Evolutionary conservation across 1,140 invertebrate genomes (phyloP).

Genomic region (Cydia splendana): DNA sequence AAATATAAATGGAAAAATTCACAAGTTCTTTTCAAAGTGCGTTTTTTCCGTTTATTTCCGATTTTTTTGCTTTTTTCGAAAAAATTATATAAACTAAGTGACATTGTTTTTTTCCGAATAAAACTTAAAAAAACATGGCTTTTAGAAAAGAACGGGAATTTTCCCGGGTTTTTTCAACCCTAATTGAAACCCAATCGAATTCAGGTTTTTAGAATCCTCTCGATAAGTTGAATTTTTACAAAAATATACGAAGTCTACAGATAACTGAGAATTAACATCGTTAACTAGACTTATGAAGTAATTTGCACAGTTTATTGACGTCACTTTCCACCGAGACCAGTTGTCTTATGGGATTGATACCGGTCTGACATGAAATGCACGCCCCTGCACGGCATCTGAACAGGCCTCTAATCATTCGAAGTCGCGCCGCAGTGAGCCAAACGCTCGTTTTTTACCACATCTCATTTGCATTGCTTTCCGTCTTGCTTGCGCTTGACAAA

Average conservation of each 20-base stretch:
- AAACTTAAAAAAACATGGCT: too few relatives aligned
- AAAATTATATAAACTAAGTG: too few relatives aligned
- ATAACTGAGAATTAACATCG: background rate
- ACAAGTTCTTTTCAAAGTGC: too few relatives aligned
- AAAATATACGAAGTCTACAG: background rate
- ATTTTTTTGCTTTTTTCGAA: too few relatives aligned
- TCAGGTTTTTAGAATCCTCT: background rate
- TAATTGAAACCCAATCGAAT: background rate
- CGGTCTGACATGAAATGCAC: constrained; percentile 26
- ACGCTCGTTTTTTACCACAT: constrained; percentile 54
- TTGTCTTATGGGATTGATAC: background rate
- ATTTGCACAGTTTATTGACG: constrained; percentile 19
- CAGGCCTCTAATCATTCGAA: constrained; percentile 23
- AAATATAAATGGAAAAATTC: too few relatives aligned
- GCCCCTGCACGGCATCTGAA: constrained; percentile 16
- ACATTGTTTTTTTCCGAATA: too few relatives aligned
- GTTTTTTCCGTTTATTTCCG: too few relatives aligned
- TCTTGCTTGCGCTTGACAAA: constrained; percentile 40
- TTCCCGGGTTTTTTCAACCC: too few relatives aligned
- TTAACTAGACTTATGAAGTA: background rate
- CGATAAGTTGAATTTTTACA: background rate
- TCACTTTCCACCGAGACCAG: constrained; percentile 16
- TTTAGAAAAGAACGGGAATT: too few relatives aligned
- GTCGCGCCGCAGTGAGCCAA: constrained; percentile 56
- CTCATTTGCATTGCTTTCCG: constrained; percentile 58